Evolutionary conservation across 2,888 invertebrate genomes (phyloP).

Genomic region (Sarcophaga variegata): DNA sequence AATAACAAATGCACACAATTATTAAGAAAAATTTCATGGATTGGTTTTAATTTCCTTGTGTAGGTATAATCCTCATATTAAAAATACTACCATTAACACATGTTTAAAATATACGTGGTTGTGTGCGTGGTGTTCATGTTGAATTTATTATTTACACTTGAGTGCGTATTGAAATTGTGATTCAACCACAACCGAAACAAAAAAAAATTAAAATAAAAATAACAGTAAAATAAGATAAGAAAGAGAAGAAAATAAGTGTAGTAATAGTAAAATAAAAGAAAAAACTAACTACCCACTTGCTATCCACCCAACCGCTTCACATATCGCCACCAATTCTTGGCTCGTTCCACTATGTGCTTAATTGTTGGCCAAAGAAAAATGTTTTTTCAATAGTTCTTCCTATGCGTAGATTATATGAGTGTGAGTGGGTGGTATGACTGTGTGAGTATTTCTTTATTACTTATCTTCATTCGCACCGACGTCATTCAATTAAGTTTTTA

Average conservation of each 20-base stretch:
- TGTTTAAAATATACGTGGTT: too few species aligned
- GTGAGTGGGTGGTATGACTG: constrained; percentile 20
- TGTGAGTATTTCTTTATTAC: constrained; percentile 53
- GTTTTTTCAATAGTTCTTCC: constrained; percentile 69
- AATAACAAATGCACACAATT: too few species aligned
- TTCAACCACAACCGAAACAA: constrained; percentile 24
- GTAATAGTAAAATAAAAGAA: too few species aligned
- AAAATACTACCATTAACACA: too few species aligned
- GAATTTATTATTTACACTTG: constrained; percentile 41
- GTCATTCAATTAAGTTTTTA: constrained; percentile 71
- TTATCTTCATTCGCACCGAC: constrained; percentile 65
- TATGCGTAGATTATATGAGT: constrained; percentile 53
- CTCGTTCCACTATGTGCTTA: constrained; percentile 69
- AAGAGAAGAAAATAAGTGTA: too few species aligned
- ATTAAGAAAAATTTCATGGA: too few species aligned
- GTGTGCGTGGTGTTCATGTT: too few species aligned
- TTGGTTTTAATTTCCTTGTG: too few species aligned
- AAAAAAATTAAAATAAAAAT: constrained; percentile 15
- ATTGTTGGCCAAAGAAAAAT: constrained; percentile 71
- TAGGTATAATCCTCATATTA: too few species aligned
- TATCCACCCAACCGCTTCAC: background rate
- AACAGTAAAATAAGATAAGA: too few species aligned
- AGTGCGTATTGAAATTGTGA: constrained; percentile 60
- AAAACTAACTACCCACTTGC: too few species aligned
- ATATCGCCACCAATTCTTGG: constrained; percentile 27